Evolutionary conservation across 2,113 vertebrate genomes (phyloP).

Genomic region (Neotoma lepida): DNA sequence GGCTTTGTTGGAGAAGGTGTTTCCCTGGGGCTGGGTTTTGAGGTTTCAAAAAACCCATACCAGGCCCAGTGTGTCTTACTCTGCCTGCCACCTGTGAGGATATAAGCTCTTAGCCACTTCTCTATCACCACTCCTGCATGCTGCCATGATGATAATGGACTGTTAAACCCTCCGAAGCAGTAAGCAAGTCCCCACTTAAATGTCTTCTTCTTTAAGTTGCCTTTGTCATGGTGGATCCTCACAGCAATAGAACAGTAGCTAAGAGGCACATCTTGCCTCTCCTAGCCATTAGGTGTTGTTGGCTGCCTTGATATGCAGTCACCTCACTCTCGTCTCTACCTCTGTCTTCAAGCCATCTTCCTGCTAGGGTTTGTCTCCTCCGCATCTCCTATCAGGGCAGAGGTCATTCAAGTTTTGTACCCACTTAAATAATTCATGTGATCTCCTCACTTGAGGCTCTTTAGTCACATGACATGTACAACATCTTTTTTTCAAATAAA

Average conservation of each 20-base stretch:
- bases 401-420: neutral
- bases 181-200: neutral
- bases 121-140: neutral
- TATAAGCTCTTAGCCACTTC: neutral
- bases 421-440: neutral
- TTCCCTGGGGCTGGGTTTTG: neutral
- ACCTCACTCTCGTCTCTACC: fast-evolving
- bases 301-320: neutral
- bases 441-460: neutral
- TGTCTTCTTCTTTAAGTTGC: neutral
- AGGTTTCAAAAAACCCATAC: neutral
- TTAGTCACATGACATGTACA: neutral
- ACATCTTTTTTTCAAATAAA: neutral
- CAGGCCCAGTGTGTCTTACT: neutral
- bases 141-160: neutral
- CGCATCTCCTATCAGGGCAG: too few relatives aligned
- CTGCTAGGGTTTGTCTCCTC: neutral
- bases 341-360: fast-evolving
- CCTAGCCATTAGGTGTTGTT: neutral
- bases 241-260: neutral
- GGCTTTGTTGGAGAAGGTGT: neutral
- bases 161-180: neutral
- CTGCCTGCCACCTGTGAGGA: too few relatives aligned
- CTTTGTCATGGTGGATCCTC: neutral
- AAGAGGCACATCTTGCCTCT: neutral